Conservation (phyloP, 1,140 invertebrate genomes). For the Babylonia areolata region DNA sequence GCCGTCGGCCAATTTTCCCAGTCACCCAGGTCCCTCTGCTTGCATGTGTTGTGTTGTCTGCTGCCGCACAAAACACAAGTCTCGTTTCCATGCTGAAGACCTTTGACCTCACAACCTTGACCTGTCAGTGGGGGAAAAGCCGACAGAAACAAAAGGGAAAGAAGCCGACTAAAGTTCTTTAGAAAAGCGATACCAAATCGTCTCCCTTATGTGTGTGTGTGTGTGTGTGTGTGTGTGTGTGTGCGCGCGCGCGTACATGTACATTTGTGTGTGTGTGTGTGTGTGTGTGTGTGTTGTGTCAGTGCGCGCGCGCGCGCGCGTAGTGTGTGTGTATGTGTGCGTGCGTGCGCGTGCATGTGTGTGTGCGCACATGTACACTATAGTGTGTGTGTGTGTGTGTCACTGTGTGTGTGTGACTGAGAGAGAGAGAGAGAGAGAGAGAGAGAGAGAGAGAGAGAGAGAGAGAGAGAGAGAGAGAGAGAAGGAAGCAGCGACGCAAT, state of each 20-base stretch:
- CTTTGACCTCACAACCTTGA: background rate
- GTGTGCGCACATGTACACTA: background rate
- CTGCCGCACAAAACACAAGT: background rate
- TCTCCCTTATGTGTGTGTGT: background rate
- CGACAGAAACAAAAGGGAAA: background rate
- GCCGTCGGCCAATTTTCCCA: no score
- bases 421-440: background rate
- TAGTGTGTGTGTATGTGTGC: background rate
- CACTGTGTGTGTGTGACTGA: background rate
- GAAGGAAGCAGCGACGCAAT: no score
- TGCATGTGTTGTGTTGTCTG: background rate
- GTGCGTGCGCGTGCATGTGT: background rate
- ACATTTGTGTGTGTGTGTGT: constrained; percentile 25
- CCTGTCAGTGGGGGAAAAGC: background rate
- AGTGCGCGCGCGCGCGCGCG: no score
- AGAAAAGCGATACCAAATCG: no score
- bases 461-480: no score
- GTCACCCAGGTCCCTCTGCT: background rate
- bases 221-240: background rate
- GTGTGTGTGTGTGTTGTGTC: constrained; percentile 5
- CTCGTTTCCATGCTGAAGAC: constrained; percentile 16
- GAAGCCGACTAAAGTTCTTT: background rate
- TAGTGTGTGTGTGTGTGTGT: background rate
- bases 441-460: background rate
- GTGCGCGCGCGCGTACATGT: constrained; percentile 1